Base-by-base conservation (phyloP, 1,140 invertebrate species). In the Trinorchestia longiramus region DNA sequence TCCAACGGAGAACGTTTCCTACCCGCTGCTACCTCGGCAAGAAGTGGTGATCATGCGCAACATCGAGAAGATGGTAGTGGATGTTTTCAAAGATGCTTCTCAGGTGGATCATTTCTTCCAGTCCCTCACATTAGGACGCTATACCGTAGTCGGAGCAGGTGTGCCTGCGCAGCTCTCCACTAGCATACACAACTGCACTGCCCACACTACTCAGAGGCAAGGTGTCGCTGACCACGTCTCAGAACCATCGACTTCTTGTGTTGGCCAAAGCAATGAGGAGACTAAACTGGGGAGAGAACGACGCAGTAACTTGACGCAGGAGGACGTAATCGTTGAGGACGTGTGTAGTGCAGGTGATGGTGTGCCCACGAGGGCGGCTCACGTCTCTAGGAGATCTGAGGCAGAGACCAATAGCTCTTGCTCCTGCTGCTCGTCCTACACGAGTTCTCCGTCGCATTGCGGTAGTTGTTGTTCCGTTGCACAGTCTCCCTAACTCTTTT, bases 31-130 rank as follows among this genome's bases (percentile, higher is more conserved):
- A 15, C 92, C 92, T 6, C 92, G 92, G 23, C 92, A 94, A 94
- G 92, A 94, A 47, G 92, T 94, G 17, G 92, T 47, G 3, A 94
- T 94, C 8, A 94, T 94, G 92, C 92, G 92, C 43, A 94, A 94
- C 44, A 94, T 94, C 40, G 92, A 94, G 92, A 94, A 94, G 44
- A 94, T 94, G 92, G 44, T 94, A 3, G 43, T 94, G 92, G 92
- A 94, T 23, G 92, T 94, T 6, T 94, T 94, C 92, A 94, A 94
- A 36, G 92, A 94, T 40, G 43, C 92, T 47, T 23, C 8, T 36
- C 92, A 94, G 44, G 92, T 94, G 41, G 92, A 94, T 43, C 44
- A 36, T 23, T 94, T 94, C 92, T 94, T 94, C 43, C 92, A 94
- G 40, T 94, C 92, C 3, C 44, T 94, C 36, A 47, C 92, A 0